Evolutionary conservation across 2,888 invertebrate genomes (phyloP).

Genomic region (Apomyelois bistriatella): DNA sequence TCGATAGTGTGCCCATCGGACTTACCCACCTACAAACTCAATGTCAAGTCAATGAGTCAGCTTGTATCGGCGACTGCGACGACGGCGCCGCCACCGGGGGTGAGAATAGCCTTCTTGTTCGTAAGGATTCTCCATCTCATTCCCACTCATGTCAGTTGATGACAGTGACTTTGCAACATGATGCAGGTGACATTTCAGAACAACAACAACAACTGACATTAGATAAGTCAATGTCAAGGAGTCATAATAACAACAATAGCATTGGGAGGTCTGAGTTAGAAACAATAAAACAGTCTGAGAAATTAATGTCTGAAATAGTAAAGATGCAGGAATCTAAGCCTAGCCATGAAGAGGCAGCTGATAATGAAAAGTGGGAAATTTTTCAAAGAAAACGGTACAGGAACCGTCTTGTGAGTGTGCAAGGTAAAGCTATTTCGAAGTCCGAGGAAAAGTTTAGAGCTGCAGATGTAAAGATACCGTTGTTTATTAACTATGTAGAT

Average conservation of each 20-base stretch:
- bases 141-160: neutral
- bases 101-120: neutral
- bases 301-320: neutral
- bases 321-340: neutral
- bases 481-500: slow-evolving; percentile 16
- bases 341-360: neutral
- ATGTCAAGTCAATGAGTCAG: neutral
- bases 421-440: slow-evolving; percentile 14
- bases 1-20: slow-evolving; percentile 6
- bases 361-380: too few relatives aligned
- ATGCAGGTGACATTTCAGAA: neutral
- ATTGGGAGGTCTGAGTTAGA: neutral
- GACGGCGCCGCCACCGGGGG: neutral
- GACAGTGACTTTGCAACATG: neutral
- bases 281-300: neutral
- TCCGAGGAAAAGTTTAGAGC: slow-evolving; percentile 13
- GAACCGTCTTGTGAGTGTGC: slow-evolving; percentile 12
- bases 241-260: neutral
- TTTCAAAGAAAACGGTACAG: too few relatives aligned
- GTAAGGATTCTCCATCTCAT: neutral
- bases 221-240: neutral
- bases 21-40: slow-evolving; percentile 4
- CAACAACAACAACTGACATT: neutral
- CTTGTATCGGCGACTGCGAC: neutral
- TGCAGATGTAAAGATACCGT: slow-evolving; percentile 12